Base-by-base conservation (phyloP, 2,888 invertebrate species). In the Tridacna crocea region DNA sequence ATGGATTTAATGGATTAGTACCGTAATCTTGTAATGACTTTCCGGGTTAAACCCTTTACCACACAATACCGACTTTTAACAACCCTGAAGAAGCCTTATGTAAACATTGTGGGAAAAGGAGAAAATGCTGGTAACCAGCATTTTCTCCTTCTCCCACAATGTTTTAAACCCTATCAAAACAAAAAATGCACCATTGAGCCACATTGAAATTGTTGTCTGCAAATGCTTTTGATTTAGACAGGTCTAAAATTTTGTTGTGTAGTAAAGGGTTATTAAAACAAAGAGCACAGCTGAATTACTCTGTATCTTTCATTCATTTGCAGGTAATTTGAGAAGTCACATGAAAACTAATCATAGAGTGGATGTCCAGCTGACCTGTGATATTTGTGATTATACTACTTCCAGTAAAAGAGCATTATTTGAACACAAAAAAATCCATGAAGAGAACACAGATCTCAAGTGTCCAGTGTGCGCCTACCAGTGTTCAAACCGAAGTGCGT, bases 281-380 rank as follows among this genome's bases (percentile, higher is more conserved):
- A n/a, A n/a, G n/a, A n/a, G n/a, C n/a, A n/a, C n/a, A n/a, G n/a
- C n/a, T n/a, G n/a, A n/a, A n/a, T n/a, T n/a, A n/a, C n/a, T n/a
- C n/a, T n/a, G n/a, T 36, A 36, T 36, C 2, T 36, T 2, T 36
- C 2, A 36, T 36, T 36, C 8, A 36, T 36, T 36, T 85, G 8
- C 87, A 94, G 95, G 94, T 70, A 95, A 95, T 84, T 88, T 95
- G n/a, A 90, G 90, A 65, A 93, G 91, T 70, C 95, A 95, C 82
- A 81, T 92, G 27, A 87, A 89, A 22, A 90, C 93, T 63, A 94
- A 94, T 79, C 95, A 95, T 79, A 90, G 90, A 12, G 83, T 84
- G 10, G 91, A 91, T 12, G 90, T 91, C 70, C 87, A 90, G 72
- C 77, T 91, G 26, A 84, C 84, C 27, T 95, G 95, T 87, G 79